Percentiles rank a stretch among this genome's conserved stretches.
Evolutionary conservation across 2,888 invertebrate genomes (phyloP).

Genomic region (Octonoba sinensis): DNA sequence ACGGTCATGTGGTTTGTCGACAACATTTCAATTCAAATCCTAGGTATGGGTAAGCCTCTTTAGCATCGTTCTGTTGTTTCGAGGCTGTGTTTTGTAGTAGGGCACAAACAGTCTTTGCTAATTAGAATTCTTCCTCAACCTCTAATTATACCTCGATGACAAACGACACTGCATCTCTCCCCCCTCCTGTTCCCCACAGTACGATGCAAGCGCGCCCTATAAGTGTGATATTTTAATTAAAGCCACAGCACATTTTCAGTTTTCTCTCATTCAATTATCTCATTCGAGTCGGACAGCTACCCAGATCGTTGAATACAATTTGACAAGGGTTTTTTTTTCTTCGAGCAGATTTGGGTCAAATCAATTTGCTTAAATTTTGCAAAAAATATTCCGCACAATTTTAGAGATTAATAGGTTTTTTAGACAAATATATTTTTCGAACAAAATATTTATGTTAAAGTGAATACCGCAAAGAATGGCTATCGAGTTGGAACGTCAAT

Average conservation of each 20-base stretch:
- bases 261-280: slow-evolving; percentile 53
- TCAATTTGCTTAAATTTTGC: too few relatives aligned
- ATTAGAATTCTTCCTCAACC: slow-evolving; percentile 55
- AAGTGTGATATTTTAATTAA: slow-evolving; percentile 49
- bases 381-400: too few relatives aligned
- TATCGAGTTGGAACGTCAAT: too few relatives aligned
- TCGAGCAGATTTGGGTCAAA: too few relatives aligned
- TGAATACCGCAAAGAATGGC: too few relatives aligned
- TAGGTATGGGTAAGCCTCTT: slow-evolving; percentile 45
- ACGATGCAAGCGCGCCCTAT: slow-evolving; percentile 42
- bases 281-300: background rate
- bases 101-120: slow-evolving; percentile 44
- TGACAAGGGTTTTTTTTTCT: background rate
- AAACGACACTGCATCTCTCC: slow-evolving; percentile 26
- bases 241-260: slow-evolving; percentile 24
- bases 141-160: slow-evolving; percentile 56
- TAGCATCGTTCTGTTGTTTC: slow-evolving; percentile 22
- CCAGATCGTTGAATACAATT: background rate
- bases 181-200: background rate
- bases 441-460: too few relatives aligned
- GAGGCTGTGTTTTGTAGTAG: slow-evolving; percentile 41
- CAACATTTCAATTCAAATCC: slow-evolving; percentile 47
- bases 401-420: too few relatives aligned
- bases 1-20: slow-evolving; percentile 25
- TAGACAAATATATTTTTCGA: too few relatives aligned